Conservation (phyloP, 64 coral and sea anemone genomes). For the Pachyseris speciosa region DNA sequence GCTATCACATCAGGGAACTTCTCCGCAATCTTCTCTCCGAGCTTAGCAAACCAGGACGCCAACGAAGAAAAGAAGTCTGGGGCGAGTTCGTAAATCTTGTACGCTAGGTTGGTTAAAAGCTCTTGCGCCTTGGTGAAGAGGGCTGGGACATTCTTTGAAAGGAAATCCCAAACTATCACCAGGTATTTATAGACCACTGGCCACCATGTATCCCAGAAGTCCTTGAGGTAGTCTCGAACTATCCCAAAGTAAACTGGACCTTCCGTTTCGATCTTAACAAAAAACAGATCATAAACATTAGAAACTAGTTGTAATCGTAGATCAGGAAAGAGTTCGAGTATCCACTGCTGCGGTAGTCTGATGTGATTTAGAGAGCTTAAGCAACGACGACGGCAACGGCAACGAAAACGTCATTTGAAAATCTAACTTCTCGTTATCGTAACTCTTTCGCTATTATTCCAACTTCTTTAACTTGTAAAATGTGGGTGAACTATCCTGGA, state of each 20-base stretch:
- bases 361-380: too few species aligned
- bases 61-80: slow-evolving; percentile 92
- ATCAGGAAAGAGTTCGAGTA: too few species aligned
- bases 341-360: too few species aligned
- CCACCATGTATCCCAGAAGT: slow-evolving; percentile 72
- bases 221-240: slow-evolving; percentile 59
- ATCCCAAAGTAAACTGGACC: slow-evolving; percentile 71
- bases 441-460: too few species aligned
- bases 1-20: slow-evolving; percentile 87
- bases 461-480: too few species aligned
- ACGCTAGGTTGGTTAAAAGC: slow-evolving; percentile 40
- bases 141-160: slow-evolving; percentile 80
- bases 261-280: slow-evolving; percentile 82
- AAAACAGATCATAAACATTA: background rate
- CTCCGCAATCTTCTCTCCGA: slow-evolving; percentile 75
- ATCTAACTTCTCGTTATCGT: too few species aligned
- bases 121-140: slow-evolving; percentile 66
- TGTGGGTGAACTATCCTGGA: too few species aligned
- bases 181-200: slow-evolving; percentile 82
- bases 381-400: too few species aligned
- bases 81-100: slow-evolving; percentile 83
- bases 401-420: too few species aligned
- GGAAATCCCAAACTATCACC: slow-evolving; percentile 67
- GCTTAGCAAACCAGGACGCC: slow-evolving; percentile 54
- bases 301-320: too few species aligned